phyloP scores from a whole-genome alignment of 2,797 vertebrate genomes.

The Mormyrops boulengeri region DNA sequence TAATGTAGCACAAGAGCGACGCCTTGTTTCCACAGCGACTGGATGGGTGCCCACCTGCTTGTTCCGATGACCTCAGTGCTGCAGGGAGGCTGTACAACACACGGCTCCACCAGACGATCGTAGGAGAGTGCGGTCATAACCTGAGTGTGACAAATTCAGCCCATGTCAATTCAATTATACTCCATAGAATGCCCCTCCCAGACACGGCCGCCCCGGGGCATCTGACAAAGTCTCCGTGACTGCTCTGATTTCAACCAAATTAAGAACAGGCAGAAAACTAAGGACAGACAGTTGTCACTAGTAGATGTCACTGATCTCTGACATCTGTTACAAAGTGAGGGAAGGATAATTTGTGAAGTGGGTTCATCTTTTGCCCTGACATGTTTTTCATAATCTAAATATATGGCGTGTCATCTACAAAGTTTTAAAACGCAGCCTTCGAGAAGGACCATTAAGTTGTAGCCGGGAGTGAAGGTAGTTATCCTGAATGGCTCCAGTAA shows the following conservation, averaged over 20 bases:
- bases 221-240: not conserved
- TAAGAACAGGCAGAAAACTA: conserved; percentile 1
- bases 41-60: conserved; percentile 9
- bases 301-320: conserved; percentile 1
- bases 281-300: not conserved
- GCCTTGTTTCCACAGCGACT: not conserved
- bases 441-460: not conserved
- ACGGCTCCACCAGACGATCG: conserved; percentile 60
- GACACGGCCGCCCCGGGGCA: not conserved
- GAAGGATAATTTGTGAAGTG: not conserved
- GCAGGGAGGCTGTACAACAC: conserved; percentile 38
- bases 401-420: not conserved
- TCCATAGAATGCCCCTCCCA: not conserved
- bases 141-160: conserved; percentile 40
- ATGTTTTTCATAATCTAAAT: not conserved
- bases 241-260: not conserved
- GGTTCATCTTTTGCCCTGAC: not conserved
- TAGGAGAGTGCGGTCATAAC: conserved; percentile 68
- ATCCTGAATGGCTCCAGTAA: not conserved
- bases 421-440: not conserved
- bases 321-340: not conserved
- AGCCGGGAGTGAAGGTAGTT: not conserved
- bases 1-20: not conserved
- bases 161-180: not conserved
- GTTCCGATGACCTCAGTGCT: conserved; percentile 27